A percentile compares a stretch with the other conserved stretches of the same genome.
These are phyloP conservation scores for Sabellastarte sp. DNA, from an alignment of 2,888 invertebrate genomes.

Conservation along the genomic window DNA sequence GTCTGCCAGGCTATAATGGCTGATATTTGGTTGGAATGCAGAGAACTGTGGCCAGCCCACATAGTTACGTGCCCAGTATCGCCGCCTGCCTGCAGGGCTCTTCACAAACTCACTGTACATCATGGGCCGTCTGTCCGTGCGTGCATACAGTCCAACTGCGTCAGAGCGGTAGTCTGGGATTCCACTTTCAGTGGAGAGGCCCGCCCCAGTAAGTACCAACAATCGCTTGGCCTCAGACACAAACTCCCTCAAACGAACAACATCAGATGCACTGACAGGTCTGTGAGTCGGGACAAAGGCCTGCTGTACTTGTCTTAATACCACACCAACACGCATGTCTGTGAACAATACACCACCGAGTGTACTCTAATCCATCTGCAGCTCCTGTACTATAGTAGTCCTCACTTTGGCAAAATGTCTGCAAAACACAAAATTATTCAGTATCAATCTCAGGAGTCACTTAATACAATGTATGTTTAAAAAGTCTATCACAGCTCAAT, in stretches of 20 bases:
- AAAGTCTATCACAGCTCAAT: no score
- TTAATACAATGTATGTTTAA: no score
- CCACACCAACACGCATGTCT: no score
- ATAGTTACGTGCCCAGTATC: slow-evolving; percentile 96
- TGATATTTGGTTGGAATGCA: slow-evolving; percentile 70
- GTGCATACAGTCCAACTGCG: slow-evolving; percentile 70
- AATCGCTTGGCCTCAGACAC: slow-evolving; percentile 58
- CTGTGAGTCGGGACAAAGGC: slow-evolving; percentile 78
- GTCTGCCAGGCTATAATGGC: slow-evolving; percentile 72
- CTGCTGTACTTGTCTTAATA: no score
- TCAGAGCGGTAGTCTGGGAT: slow-evolving; percentile 44
- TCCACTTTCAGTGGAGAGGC: slow-evolving; percentile 84
- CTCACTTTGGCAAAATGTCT: no score
- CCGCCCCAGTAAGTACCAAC: slow-evolving; percentile 87
- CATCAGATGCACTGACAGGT: slow-evolving; percentile 62
- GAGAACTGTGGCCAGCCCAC: slow-evolving; percentile 87
- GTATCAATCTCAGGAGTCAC: no score
- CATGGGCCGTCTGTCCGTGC: slow-evolving; percentile 79
- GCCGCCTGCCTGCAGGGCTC: slow-evolving; percentile 65
- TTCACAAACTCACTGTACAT: slow-evolving; percentile 78
- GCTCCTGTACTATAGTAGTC: no score
- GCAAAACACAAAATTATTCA: no score
- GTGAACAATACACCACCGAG: no score
- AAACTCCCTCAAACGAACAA: slow-evolving; percentile 66
- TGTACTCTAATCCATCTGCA: no score